These are phyloP conservation scores for Plagiodera versicolora DNA, from an alignment of 2,888 invertebrate species.

Conservation along the genomic window DNA sequence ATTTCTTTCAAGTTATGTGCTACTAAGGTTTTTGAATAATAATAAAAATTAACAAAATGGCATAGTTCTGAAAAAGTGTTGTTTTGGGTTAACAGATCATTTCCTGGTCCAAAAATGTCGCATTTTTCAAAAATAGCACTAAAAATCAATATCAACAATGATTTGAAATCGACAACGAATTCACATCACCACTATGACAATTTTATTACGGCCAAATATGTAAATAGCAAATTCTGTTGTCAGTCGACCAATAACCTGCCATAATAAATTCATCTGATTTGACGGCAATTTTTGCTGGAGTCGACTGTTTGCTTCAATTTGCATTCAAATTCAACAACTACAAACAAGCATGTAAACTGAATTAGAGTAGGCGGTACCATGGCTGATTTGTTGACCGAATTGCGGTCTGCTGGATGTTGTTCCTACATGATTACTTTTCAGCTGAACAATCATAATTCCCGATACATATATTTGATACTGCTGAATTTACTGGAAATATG, in stretches of 20 bases:
- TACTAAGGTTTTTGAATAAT: too few relatives aligned
- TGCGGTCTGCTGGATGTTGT: neutral
- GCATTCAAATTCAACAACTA: neutral
- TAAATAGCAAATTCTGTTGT: neutral
- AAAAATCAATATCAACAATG: neutral
- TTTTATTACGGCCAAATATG: neutral
- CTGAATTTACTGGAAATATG: too few relatives aligned
- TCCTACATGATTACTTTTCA: neutral
- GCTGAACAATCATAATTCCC: neutral
- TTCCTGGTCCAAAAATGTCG: too few relatives aligned
- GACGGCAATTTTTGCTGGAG: neutral
- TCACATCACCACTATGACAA: neutral
- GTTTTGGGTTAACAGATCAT: too few relatives aligned
- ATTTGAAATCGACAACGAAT: neutral
- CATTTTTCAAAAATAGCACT: too few relatives aligned
- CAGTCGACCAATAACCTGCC: neutral
- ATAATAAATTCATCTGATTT: neutral
- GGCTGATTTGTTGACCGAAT: neutral
- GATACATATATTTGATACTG: neutral
- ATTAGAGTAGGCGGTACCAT: neutral
- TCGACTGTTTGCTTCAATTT: neutral
- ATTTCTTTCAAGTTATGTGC: too few relatives aligned
- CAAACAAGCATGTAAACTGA: neutral
- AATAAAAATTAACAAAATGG: too few relatives aligned
- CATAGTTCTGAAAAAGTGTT: too few relatives aligned